Base-by-base conservation (phyloP, 2,888 invertebrate genomes). In the Smittia sp. region DNA sequence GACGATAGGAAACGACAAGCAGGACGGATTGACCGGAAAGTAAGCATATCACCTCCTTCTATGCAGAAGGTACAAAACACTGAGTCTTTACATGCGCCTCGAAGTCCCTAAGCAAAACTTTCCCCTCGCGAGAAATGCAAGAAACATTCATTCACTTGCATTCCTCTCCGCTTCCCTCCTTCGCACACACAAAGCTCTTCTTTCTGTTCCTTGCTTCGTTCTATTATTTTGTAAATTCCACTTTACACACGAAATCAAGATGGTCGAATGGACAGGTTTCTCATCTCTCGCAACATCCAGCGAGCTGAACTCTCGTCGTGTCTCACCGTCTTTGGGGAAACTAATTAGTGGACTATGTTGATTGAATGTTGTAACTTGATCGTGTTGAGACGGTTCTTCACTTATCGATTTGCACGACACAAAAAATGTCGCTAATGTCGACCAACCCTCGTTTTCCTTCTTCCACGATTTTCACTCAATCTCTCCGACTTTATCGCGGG, bases 231-330 rank as follows among this genome's bases (percentile, higher is more conserved):
- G 32, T 69, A 69, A 69, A 69, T 72, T 72, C 72, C 72, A 72
- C 72, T 72, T 72, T 72, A 72, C 72, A 72, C 66, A 63, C 13
- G 39, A 72, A 72, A 62, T 62, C 58, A 72, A 72, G 72, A 72
- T 72, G 72, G 72, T 72, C 62, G 72, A 52, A 69, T 69, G 69
- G 69, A 39, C 62, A 72, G 72, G 62, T 72, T 58, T 72, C 27
- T 63, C 25, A 63, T 63, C 63, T 63, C 22, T 25, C 46, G 46
- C 2, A 46, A 46, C 46, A 15, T 46, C n/a, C 46, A 39, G 39
- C 39, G 39, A 39, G 39, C 39, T 7, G 7, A 39, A 39, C 13
- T 13, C 7, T 15, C 15, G 46, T 46, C n/a, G 9, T n/a, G 46
- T n/a, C 3, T 15, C 6, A n/a, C n/a, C n/a, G n/a, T n/a, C 46